Base-by-base conservation (phyloP, 2,888 invertebrate genomes). In the Oxytorus armatus region DNA sequence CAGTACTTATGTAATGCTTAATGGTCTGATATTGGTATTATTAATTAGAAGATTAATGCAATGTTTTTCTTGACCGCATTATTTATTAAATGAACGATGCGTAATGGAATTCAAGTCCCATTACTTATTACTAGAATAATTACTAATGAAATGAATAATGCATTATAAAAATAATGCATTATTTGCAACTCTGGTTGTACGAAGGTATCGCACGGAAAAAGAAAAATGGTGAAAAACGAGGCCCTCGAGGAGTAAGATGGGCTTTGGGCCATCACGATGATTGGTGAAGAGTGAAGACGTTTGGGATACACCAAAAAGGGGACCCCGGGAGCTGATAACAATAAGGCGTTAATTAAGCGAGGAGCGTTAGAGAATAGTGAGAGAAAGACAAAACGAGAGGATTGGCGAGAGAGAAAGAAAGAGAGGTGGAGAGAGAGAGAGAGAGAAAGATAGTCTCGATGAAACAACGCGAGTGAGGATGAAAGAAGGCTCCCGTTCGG, bases 271-370 rank as follows among this genome's bases (percentile, higher is more conserved):
- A n/a, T n/a, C 36, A 8, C 8, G 36, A 36, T 36, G 36, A 36
- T 36, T 36, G 36, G 36, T 1, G 36, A 36, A 36, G 36, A 10
- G 36, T 8, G 36, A 1, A 36, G 8, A 36, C 4, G 36, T 8
- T 36, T 36, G 10, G 36, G 29, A 3, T 29, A 29, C 10, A 18
- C 33, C 68, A 21, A 29, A 25, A 39, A 16, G 42, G 21, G 14
- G 0, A 7, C 29, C 14, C 14, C 53, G 53, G 18, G n/a, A 66
- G 72, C 82, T 68, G 83, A 87, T 88, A 86, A 87, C 84, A 87
- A 86, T 85, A 85, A 87, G 85, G 85, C 84, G 87, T 86, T 87
- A 88, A 89, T 87, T 88, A 88, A 86, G 84, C 84, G 84, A 79
- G 82, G 65, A 65, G 29, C 44, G 69, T 25, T 53, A 16, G 42